These are phyloP conservation scores for Proterorhinus semilunaris DNA, from an alignment of 2,113 vertebrate species.

Conservation along the genomic window DNA sequence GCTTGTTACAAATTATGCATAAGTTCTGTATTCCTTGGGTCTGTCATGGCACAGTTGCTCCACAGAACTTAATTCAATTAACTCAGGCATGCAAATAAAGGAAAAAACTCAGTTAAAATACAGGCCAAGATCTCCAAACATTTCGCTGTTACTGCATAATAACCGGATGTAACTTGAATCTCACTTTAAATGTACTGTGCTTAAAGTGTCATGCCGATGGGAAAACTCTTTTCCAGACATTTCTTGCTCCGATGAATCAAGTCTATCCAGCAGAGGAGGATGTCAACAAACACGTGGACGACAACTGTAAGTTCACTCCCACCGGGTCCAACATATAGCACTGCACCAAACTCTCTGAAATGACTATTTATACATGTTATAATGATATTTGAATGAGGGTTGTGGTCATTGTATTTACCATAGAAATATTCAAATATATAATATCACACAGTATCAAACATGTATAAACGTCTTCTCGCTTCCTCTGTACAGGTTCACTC, in stretches of 20 bases:
- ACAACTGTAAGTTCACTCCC: slow-evolving; percentile 89
- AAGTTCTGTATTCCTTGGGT: slow-evolving; percentile 64
- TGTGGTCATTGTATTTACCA: too few species aligned
- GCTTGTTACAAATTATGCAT: slow-evolving; percentile 72
- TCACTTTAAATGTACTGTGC: too few species aligned
- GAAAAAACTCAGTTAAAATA: slow-evolving; percentile 50
- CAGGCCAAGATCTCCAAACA: slow-evolving; percentile 43
- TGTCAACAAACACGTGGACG: slow-evolving; percentile 94
- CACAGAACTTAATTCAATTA: slow-evolving; percentile 70
- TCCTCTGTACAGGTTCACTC: slow-evolving; percentile 84
- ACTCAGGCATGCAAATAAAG: slow-evolving; percentile 62
- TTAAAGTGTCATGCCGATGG: not conserved
- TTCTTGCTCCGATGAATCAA: slow-evolving; percentile 91
- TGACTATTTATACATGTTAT: too few species aligned
- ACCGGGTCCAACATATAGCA: too few species aligned
- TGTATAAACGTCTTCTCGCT: slow-evolving; percentile 16
- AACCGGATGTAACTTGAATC: too few species aligned
- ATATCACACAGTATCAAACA: not conserved
- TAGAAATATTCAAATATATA: not conserved
- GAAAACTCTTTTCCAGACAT: slow-evolving; percentile 77
- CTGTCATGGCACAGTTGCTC: slow-evolving; percentile 68
- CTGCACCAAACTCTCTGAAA: too few species aligned
- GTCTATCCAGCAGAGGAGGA: slow-evolving; percentile 98
- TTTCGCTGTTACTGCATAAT: slow-evolving; percentile 30
- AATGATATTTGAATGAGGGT: too few species aligned